Percentiles rank a stretch among this genome's conserved stretches.
Evolutionary conservation across 1,140 invertebrate genomes (phyloP).

Genomic region (Drosophila parabipectinata): DNA sequence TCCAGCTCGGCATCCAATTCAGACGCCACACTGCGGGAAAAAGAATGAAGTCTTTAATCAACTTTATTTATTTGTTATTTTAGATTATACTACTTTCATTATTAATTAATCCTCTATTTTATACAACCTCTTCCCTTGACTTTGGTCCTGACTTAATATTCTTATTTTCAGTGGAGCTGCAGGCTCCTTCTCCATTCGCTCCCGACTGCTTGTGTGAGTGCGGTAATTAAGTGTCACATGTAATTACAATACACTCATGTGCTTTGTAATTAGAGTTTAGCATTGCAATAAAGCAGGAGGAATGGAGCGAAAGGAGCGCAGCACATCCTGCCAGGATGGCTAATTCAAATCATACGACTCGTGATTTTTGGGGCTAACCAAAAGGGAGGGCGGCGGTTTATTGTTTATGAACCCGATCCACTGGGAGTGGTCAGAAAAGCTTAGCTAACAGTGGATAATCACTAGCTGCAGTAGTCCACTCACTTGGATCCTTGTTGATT

Average conservation of each 20-base stretch:
- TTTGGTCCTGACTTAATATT: neutral
- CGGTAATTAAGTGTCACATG: conserved; percentile 81
- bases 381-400: conserved; percentile 9
- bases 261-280: conserved; percentile 81
- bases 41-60: neutral
- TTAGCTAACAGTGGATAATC: conserved; percentile 19
- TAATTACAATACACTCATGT: conserved; percentile 82
- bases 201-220: conserved; percentile 55
- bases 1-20: conserved; percentile 15
- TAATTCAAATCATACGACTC: conserved; percentile 62
- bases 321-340: conserved; percentile 18
- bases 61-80: neutral
- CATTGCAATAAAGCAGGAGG: conserved; percentile 49
- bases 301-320: neutral
- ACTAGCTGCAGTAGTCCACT: conserved; percentile 14
- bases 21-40: conserved; percentile 23
- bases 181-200: conserved; percentile 13
- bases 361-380: conserved; percentile 45
- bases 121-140: too few species aligned
- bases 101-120: too few species aligned
- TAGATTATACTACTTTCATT: neutral
- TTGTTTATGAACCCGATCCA: conserved; percentile 20
- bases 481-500: conserved; percentile 28
- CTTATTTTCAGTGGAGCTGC: conserved; percentile 9
- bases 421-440: conserved; percentile 19